Evolutionary conservation across 2,113 vertebrate genomes (phyloP).

Genomic region (Serinus canaria): DNA sequence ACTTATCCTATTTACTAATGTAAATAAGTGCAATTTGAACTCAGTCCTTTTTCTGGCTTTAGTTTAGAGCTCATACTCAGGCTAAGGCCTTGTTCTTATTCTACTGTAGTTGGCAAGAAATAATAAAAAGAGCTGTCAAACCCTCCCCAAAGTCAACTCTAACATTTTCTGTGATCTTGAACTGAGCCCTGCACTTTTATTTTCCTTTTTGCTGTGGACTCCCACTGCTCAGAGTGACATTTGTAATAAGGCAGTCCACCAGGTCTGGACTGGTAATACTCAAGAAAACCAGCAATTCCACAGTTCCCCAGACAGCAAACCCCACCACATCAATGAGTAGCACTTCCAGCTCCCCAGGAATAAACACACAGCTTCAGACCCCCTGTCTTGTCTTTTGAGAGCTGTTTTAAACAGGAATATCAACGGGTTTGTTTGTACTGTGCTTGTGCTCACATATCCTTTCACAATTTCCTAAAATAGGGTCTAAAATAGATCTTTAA

Average conservation of each 20-base stretch:
- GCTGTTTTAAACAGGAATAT: neutral
- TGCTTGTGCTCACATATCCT: neutral
- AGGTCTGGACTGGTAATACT: neutral
- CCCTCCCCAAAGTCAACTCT: neutral
- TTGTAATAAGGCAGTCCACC: neutral
- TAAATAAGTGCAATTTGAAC: neutral
- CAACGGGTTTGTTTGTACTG: neutral
- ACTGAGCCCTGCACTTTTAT: neutral
- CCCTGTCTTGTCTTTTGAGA: neutral
- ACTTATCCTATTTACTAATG: neutral
- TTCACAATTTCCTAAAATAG: neutral
- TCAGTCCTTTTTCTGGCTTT: neutral
- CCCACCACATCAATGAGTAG: neutral
- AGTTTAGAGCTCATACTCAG: neutral
- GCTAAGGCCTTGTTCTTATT: neutral
- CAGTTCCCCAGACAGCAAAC: neutral
- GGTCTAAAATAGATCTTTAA: neutral
- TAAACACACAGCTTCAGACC: neutral
- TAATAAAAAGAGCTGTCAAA: neutral
- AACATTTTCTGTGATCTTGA: neutral
- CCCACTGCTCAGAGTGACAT: neutral
- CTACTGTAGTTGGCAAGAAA: neutral
- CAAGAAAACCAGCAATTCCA: neutral
- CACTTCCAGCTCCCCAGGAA: neutral
- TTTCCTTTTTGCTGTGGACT: neutral